Conservation (phyloP, 2,113 vertebrate genomes). For the Aptenodytes forsteri region DNA sequence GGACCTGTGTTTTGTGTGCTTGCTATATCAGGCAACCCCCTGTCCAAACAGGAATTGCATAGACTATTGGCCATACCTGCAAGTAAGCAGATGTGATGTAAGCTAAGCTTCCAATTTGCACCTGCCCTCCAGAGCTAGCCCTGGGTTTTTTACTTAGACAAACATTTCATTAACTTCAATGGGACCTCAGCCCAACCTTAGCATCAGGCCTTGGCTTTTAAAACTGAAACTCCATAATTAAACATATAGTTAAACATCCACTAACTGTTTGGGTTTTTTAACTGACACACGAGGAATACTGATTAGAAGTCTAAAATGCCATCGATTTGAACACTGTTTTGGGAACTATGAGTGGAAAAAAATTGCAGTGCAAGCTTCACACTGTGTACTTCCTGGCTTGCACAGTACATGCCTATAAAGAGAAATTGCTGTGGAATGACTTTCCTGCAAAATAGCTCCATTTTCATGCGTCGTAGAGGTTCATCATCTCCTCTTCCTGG, state of each 20-base stretch:
- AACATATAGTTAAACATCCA: background rate
- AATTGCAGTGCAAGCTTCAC: background rate
- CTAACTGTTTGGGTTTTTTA: background rate
- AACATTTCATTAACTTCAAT: background rate
- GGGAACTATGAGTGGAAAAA: background rate
- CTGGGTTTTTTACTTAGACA: background rate
- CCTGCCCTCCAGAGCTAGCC: background rate
- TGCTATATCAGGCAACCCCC: background rate
- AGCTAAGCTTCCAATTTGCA: background rate
- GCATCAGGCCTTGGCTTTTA: background rate
- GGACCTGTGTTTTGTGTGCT: background rate
- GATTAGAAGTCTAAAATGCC: background rate
- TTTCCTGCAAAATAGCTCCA: constrained; percentile 25
- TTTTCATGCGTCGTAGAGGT: background rate
- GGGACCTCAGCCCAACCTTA: background rate
- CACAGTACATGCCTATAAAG: background rate
- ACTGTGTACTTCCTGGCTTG: constrained; percentile 28
- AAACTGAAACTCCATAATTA: background rate
- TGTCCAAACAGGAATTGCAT: background rate
- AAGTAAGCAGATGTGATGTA: background rate
- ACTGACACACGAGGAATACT: background rate
- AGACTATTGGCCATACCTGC: background rate
- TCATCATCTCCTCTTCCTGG: constrained; percentile 5
- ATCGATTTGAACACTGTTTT: background rate
- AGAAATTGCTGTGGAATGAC: constrained; percentile 47